phyloP scores from a whole-genome alignment of 1,140 invertebrate genomes.

The Nymphalis io region DNA sequence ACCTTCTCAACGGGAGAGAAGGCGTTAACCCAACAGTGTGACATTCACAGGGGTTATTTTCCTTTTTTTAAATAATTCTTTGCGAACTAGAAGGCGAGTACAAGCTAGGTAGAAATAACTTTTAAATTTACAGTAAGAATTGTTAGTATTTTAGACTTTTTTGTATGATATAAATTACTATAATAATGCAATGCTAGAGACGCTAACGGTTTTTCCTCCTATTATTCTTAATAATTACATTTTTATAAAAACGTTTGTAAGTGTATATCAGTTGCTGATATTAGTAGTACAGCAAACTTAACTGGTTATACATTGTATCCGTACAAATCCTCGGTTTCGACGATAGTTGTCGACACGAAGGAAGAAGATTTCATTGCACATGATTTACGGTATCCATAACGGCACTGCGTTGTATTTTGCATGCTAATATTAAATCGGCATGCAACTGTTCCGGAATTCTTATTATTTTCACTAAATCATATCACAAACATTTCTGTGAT shows the following conservation, averaged over 20 bases:
- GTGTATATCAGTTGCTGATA: not conserved
- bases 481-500: not conserved
- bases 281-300: not conserved
- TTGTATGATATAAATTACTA: too few species aligned
- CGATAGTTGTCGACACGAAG: constrained; percentile 10
- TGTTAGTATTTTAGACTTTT: too few species aligned
- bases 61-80: too few species aligned
- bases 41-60: too few species aligned
- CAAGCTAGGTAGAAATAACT: too few species aligned
- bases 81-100: too few species aligned
- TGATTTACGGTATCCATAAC: constrained; percentile 10
- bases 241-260: not conserved
- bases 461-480: not conserved
- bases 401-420: constrained; percentile 11
- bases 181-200: too few species aligned
- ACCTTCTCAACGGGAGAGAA: too few species aligned
- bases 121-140: too few species aligned
- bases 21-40: too few species aligned
- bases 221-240: too few species aligned
- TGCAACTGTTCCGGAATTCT: constrained; percentile 10
- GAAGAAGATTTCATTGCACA: constrained; percentile 20
- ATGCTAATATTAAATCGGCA: constrained; percentile 14
- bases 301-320: not conserved
- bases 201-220: too few species aligned
- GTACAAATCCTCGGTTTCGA: constrained; percentile 6